A percentile compares a stretch with the other conserved stretches of the same genome.
Conservation (phyloP, 2,797 vertebrate genomes). For the Synanceia verrucosa region DNA sequence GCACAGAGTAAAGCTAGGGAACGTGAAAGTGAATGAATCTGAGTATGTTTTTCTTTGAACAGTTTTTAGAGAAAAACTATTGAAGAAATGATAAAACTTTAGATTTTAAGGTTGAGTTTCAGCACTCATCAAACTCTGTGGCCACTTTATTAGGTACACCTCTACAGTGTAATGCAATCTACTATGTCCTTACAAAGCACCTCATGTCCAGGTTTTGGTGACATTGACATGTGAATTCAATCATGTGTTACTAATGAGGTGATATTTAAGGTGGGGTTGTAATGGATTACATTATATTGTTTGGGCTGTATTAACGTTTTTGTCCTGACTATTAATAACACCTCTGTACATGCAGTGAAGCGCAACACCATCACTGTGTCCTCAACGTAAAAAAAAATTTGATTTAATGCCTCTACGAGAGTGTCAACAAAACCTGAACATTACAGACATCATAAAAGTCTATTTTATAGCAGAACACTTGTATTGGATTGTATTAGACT, state of each 20-base stretch:
- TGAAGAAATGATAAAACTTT: not conserved
- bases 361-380: not conserved
- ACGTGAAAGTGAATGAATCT: not conserved
- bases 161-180: not conserved
- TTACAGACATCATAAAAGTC: not conserved
- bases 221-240: not conserved
- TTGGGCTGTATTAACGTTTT: not conserved
- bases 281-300: not conserved
- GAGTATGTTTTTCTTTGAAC: not conserved
- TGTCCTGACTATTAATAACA: not conserved
- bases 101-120: not conserved
- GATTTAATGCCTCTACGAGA: not conserved
- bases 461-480: not conserved
- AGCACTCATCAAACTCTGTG: not conserved
- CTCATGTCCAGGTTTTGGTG: not conserved
- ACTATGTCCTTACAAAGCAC: not conserved
- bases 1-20: conserved; percentile 1
- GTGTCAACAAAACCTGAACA: not conserved
- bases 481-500: not conserved
- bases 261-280: not conserved
- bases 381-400: not conserved
- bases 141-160: not conserved
- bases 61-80: not conserved
- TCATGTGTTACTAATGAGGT: not conserved
- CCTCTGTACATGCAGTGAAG: not conserved